These are phyloP conservation scores for Agrypnia vestita DNA, from an alignment of 1,140 invertebrate species.

Conservation along the genomic window DNA sequence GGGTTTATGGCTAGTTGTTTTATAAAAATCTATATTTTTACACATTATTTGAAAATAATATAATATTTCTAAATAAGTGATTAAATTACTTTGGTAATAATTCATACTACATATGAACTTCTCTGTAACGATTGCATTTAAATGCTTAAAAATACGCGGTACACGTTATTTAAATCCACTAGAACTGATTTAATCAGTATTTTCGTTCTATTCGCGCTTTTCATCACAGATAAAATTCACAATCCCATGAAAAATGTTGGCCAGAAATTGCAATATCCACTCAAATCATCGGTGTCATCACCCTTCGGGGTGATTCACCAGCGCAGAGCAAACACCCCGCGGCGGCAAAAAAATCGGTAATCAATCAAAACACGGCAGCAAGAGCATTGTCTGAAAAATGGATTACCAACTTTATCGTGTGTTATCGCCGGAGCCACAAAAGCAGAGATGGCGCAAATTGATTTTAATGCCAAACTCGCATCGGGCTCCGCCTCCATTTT, in stretches of 20 bases:
- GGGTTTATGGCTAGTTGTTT: no score
- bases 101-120: no score
- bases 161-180: background rate
- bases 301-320: slow-evolving; percentile 12
- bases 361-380: slow-evolving; percentile 55
- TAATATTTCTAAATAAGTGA: no score
- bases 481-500: slow-evolving; percentile 20
- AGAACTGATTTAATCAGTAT: background rate
- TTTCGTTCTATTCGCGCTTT: background rate
- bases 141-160: background rate
- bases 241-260: background rate
- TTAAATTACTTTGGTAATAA: no score
- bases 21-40: no score
- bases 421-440: slow-evolving; percentile 52
- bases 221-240: background rate
- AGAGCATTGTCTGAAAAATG: slow-evolving; percentile 50
- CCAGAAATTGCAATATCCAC: slow-evolving; percentile 27
- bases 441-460: slow-evolving; percentile 48
- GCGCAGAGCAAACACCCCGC: background rate
- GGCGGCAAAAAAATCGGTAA: slow-evolving; percentile 48
- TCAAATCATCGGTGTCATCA: slow-evolving; percentile 15
- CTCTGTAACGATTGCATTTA: background rate
- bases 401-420: slow-evolving; percentile 57
- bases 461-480: slow-evolving; percentile 52
- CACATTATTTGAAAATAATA: no score